Evolutionary conservation across 2,888 invertebrate species (phyloP), one percentile per base, ranked within the genome.

Genomic region (Abscondita cerata): DNA sequence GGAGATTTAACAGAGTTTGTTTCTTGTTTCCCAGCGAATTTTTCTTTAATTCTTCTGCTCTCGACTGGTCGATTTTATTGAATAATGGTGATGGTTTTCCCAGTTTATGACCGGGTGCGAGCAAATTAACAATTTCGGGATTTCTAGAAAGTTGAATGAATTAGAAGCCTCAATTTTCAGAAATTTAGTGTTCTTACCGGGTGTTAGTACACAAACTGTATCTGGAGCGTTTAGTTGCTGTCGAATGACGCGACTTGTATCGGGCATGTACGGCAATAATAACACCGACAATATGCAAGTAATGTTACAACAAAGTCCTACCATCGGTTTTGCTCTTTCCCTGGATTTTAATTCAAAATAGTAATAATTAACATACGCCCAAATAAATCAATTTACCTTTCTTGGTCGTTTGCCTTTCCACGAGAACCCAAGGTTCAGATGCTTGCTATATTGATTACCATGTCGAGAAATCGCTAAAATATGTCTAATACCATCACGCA

Each of bases 361-460:
- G 12, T 40, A 25, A 36, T 9, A 9, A n/a, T n/a, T n/a, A n/a
- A n/a, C n/a, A n/a, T n/a, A n/a, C n/a, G n/a, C n/a, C 50, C 12
- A 52, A 48, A 1, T 59, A 41, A 33, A 36, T 1, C 5, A 20
- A 64, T 83, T 81, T 76, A 93, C 93, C 89, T 89, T 70, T 95
- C 90, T 52, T 87, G 86, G 1, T 86, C 87, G 1, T 81, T n/a
- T 84, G 20, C 95, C 93, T 78, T 98, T 99, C n/a, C 5, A 96
- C 84, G 69, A 94, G 83, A 5, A 93, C 93, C 98, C 99, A 99
- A 0, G 99, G 98, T 77, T 96, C 91, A 68, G 91, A 90, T 1
- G 86, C 82, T 82, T 99, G 99, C 91, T 95, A 78, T 94, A 97
- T 75, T 96, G 96, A 83, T 99, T 99, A 3, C 98, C 98, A 68